A percentile compares a stretch with the other conserved stretches of the same genome.
phyloP scores from a whole-genome alignment of 2,888 invertebrate genomes.

The Scaeva pyrastri region DNA sequence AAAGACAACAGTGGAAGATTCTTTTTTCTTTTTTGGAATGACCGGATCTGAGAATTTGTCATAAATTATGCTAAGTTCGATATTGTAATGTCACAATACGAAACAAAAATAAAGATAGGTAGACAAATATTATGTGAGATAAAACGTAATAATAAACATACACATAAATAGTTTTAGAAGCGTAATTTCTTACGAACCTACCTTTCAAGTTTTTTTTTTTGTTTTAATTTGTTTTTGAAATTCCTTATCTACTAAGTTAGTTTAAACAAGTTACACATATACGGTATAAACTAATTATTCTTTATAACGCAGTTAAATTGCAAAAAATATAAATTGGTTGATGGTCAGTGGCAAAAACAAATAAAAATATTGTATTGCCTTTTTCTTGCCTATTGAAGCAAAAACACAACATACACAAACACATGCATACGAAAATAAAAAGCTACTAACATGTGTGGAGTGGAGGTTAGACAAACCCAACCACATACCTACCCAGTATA shows the following conservation, averaged over 20 bases:
- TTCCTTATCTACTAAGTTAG: constrained; percentile 6
- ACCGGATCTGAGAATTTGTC: neutral
- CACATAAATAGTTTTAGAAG: too few species aligned
- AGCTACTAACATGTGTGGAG: constrained; percentile 24
- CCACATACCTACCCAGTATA: constrained; percentile 28
- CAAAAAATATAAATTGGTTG: constrained; percentile 65
- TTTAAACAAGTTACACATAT: constrained; percentile 41
- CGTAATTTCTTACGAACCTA: neutral
- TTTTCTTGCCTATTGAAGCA: constrained; percentile 18
- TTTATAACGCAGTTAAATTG: constrained; percentile 58
- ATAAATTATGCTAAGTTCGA: neutral
- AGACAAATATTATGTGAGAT: neutral
- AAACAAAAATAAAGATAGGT: neutral
- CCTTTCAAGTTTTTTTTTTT: neutral
- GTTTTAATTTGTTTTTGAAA: neutral
- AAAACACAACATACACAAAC: constrained; percentile 21
- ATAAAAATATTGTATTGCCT: constrained; percentile 22
- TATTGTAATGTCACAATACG: neutral
- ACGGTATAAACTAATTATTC: constrained; percentile 47
- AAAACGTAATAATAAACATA: too few species aligned
- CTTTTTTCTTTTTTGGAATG: neutral
- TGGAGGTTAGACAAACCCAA: constrained; percentile 40
- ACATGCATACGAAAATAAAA: neutral
- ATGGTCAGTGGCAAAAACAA: constrained; percentile 41
- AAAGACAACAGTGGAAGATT: neutral